Base-by-base conservation (phyloP, 2,888 invertebrate genomes). In the Aplocera efformata region DNA sequence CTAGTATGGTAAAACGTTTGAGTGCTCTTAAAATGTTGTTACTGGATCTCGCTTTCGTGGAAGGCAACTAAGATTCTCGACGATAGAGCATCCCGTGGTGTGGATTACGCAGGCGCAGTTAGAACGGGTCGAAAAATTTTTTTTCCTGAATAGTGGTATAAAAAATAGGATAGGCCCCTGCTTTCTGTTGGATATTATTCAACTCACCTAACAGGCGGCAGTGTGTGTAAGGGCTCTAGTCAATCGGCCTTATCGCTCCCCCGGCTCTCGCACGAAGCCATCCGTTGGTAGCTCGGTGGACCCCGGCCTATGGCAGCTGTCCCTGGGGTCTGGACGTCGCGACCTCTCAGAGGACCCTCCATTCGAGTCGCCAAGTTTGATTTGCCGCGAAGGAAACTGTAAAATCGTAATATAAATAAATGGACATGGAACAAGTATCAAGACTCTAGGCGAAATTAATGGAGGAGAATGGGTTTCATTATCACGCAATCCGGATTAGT, bases 371-470 rank as follows among this genome's bases (percentile, higher is more conserved):
- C 74, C 36, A 91, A 85, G 66, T 92, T 93, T 48, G 92, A 89
- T 84, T 97, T 97, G 41, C 97, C 96, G 49, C 96, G 92, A 90
- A 98, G 94, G 90, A 98, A 98, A 90, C 94, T 95, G 77, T n/a
- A n/a, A 79, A 78, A 38, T 9, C 27, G 39, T 25, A 22, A 35
- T 11, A 21, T 32, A 11, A 7, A 10, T 31, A 5, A 20, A 21
- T 10, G 10, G 8, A 23, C 10, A 25, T 25, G 1, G 5, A 7
- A 25, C 25, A 25, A 8, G 1, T 10, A 17, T 17, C n/a, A 2
- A 25, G 8, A 4, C 25, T 2, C 25, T 7, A 8, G 4, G 7
- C 7, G 5, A 28, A 28, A 28, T 28, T 7, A 10, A 28, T 10
- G n/a, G n/a, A n/a, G n/a, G n/a, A n/a, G n/a, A n/a, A n/a, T n/a